Conservation (phyloP, 64 coral and sea anemone species). For the Acropora yongei region DNA sequence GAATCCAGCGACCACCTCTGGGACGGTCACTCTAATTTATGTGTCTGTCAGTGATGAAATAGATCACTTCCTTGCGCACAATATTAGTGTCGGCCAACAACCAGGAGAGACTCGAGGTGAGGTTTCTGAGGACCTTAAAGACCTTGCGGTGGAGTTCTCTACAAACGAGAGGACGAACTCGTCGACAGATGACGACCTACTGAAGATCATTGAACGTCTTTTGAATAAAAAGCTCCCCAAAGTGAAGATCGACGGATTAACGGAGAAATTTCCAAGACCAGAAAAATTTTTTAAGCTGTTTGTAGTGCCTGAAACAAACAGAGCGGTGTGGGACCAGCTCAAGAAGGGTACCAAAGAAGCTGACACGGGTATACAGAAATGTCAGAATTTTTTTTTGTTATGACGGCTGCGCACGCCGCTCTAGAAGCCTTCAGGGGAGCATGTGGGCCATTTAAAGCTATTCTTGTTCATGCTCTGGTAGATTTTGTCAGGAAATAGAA, state of each 20-base stretch:
- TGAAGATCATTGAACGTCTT: conserved; percentile 27
- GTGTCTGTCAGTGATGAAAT: neutral
- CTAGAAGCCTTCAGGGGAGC: too few species aligned
- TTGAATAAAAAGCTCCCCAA: conserved; percentile 40
- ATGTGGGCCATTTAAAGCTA: too few species aligned
- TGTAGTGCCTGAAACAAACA: conserved; percentile 53
- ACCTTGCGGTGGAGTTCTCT: conserved; percentile 37
- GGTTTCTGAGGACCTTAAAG: neutral
- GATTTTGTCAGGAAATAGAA: too few species aligned
- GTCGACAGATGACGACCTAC: conserved; percentile 23
- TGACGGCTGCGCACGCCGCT: too few species aligned
- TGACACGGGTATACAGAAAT: neutral
- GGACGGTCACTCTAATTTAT: neutral
- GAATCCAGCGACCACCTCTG: neutral
- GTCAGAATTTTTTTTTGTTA: too few species aligned
- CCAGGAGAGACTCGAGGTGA: neutral
- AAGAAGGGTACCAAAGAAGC: neutral
- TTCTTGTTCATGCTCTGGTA: too few species aligned
- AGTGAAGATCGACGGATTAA: conserved; percentile 48
- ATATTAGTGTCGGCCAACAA: neutral
- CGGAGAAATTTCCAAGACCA: conserved; percentile 32
- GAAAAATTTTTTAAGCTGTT: conserved; percentile 45
- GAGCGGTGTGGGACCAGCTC: conserved; percentile 40
- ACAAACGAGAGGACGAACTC: conserved; percentile 22
- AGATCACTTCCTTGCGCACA: neutral